Percentiles rank a stretch among this genome's conserved stretches.
These are phyloP conservation scores for Drosophila setosimentum DNA, from an alignment of 2,888 invertebrate genomes.

Conservation along the genomic window DNA sequence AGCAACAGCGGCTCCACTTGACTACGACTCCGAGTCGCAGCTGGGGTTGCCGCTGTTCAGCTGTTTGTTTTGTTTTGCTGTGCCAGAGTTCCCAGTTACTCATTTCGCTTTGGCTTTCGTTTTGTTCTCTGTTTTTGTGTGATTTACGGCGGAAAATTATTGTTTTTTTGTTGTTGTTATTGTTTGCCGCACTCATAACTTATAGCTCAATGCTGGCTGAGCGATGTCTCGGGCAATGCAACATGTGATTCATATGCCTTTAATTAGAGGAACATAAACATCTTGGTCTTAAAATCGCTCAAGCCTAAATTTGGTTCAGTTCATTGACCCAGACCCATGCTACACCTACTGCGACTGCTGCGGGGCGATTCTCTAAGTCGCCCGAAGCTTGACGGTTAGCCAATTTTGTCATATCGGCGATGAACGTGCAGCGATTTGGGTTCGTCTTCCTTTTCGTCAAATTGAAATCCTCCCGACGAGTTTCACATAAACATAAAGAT, in stretches of 20 bases:
- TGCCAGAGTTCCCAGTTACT: slow-evolving; percentile 50
- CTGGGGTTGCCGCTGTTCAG: slow-evolving; percentile 69
- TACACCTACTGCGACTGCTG: slow-evolving; percentile 2
- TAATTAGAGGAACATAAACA: slow-evolving; percentile 54
- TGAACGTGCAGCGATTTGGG: slow-evolving; percentile 79
- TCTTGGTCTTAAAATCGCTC: slow-evolving; percentile 27
- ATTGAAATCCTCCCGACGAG: slow-evolving; percentile 66
- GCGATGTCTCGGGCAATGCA: slow-evolving; percentile 46
- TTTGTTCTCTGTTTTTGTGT: slow-evolving; percentile 65
- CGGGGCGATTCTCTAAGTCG: slow-evolving; percentile 6
- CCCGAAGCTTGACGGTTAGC: slow-evolving; percentile 30
- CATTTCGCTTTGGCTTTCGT: slow-evolving; percentile 59
- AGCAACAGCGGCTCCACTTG: slow-evolving; percentile 19
- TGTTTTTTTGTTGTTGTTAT: slow-evolving; percentile 39
- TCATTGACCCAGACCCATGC: slow-evolving; percentile 44
- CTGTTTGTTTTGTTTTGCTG: slow-evolving; percentile 51
- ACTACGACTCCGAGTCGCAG: slow-evolving; percentile 7
- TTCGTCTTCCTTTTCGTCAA: slow-evolving; percentile 34
- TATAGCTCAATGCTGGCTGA: slow-evolving; percentile 16
- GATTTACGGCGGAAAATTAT: slow-evolving; percentile 73
- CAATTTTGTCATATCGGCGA: slow-evolving; percentile 72
- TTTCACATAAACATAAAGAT: slow-evolving; percentile 69
- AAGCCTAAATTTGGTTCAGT: slow-evolving; percentile 36
- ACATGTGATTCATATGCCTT: slow-evolving; percentile 72
- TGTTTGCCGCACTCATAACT: slow-evolving; percentile 35